Percentiles rank a stretch among this genome's conserved stretches.
phyloP scores from a whole-genome alignment of 2,113 vertebrate species.

The Dipodomys ordii region DNA sequence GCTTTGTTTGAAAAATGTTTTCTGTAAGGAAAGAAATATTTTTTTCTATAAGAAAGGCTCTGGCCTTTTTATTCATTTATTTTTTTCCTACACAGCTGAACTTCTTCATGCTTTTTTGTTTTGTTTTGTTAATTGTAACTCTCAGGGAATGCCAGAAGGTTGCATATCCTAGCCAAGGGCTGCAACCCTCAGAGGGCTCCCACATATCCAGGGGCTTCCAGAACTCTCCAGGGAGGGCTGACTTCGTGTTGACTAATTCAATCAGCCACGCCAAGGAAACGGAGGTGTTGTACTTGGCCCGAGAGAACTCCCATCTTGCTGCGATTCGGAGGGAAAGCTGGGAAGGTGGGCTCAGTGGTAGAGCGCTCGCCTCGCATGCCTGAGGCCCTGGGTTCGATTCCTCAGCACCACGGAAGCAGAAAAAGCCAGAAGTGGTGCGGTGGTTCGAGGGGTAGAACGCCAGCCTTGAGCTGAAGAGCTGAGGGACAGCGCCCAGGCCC shows the following conservation, averaged over 20 bases:
- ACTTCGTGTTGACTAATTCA: slow-evolving; percentile 55
- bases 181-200: slow-evolving; percentile 11
- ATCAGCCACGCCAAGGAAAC: slow-evolving; percentile 56
- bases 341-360: no score
- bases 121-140: neutral
- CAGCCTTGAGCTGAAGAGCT: no score
- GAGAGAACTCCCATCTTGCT: slow-evolving; percentile 45
- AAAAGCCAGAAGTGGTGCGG: no score
- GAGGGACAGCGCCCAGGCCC: no score
- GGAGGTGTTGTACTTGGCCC: slow-evolving; percentile 52
- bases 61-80: no score
- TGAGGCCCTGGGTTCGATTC: no score
- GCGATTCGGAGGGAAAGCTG: slow-evolving; percentile 44
- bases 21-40: neutral
- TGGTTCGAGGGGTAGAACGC: no score
- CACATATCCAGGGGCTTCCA: slow-evolving; percentile 21
- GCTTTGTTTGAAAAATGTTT: neutral
- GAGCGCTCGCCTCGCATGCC: no score
- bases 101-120: neutral
- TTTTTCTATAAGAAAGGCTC: neutral
- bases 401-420: no score
- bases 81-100: neutral
- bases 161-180: slow-evolving; percentile 36
- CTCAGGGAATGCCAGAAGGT: neutral
- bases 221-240: slow-evolving; percentile 4